phyloP scores from a whole-genome alignment of 2,797 vertebrate genomes.

The Chromobotia macracanthus region DNA sequence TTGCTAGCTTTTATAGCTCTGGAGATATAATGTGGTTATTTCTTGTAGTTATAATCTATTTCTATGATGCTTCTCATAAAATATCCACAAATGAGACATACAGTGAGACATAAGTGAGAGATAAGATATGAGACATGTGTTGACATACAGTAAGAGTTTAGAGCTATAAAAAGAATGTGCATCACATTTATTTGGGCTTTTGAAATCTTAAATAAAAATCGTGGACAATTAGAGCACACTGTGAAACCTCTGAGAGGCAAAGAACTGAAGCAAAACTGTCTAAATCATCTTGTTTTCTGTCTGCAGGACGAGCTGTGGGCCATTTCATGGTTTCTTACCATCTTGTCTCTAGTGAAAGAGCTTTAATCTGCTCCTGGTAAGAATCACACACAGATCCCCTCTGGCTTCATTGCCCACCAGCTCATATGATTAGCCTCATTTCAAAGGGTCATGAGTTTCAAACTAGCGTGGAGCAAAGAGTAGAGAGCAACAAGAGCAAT shows the following conservation, averaged over 20 bases:
- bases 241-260: not conserved
- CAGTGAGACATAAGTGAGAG: too few relatives aligned
- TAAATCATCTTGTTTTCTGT: not conserved
- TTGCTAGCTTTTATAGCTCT: not conserved
- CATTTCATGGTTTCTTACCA: too few relatives aligned
- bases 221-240: not conserved
- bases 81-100: not conserved
- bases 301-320: not conserved
- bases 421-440: constrained; percentile 1
- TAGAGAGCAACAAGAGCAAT: not conserved
- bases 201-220: too few relatives aligned
- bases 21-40: not conserved
- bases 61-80: not conserved
- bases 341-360: too few relatives aligned
- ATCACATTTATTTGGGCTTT: not conserved
- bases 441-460: constrained; percentile 21
- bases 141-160: too few relatives aligned
- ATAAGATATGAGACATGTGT: not conserved
- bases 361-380: too few relatives aligned
- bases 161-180: not conserved
- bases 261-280: too few relatives aligned
- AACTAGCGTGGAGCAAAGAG: constrained; percentile 8
- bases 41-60: not conserved
- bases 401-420: not conserved
- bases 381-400: too few relatives aligned